Evolutionary conservation across 2,797 vertebrate species (phyloP), one percentile per base, ranked within the genome.

Genomic region (Gadopsis bispinosus): DNA sequence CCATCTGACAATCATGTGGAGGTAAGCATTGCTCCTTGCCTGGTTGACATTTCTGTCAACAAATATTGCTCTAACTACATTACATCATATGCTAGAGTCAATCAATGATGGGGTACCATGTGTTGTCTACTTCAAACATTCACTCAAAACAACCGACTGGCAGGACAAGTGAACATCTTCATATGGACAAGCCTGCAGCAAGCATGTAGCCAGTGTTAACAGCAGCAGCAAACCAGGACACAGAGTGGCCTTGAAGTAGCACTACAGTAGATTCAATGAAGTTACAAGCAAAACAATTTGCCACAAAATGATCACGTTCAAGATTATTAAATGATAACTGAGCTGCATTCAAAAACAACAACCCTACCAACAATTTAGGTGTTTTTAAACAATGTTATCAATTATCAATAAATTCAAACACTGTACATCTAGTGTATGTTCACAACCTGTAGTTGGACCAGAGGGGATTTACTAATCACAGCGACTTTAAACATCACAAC

Each of bases 101-200:
- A 47, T 58, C 29, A 47, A 0, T 54, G 26, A 66, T 37, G 16
- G 19, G 12, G 19, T 14, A 35, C 7, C 55, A 22, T 31, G 47
- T 66, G 17, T 50, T 39, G 31, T 65, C 62, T 61, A 35, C n/a
- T 43, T 69, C 2, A 71, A 53, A 55, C 51, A 67, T 56, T 73
- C 22, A 73, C 29, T 60, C 3, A 69, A 64, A 78, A 63, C 31
- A 75, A 47, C 60, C 19, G 5, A 61, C 29, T 1, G 26, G 55
- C 6, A 50, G 47, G 2, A 83, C 59, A 80, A 68, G 83, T 29
- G 68, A 68, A 77, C 71, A 75, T 22, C 6, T 66, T 75, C 50
- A 71, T 13, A 65, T 0, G 0, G 22, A 86, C 14, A 75, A 60
- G 63, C 33, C 39, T 62, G 33, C 17, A 64, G 33, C 51, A 63